A percentile compares a stretch with the other conserved stretches of the same genome.
Conservation (phyloP, 2,888 invertebrate species). For the Drosophila tanythrix region DNA sequence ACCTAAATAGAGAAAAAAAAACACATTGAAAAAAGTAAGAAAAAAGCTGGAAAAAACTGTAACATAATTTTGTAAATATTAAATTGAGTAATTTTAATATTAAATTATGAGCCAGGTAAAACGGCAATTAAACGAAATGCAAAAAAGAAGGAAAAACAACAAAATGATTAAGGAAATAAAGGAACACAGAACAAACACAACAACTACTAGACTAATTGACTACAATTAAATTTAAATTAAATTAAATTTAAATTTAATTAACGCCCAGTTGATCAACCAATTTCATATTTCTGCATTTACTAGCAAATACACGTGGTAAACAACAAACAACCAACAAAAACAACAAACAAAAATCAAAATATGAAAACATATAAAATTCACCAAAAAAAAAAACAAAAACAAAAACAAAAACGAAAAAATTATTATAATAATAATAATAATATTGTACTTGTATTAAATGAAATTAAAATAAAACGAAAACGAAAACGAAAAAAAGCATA, state of each 20-base stretch:
- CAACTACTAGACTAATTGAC: conserved; percentile 75
- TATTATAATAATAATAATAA: conserved; percentile 41
- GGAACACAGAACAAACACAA: conserved; percentile 19
- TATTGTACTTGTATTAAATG: conserved; percentile 69
- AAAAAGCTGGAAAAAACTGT: conserved; percentile 45
- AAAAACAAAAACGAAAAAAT: conserved; percentile 18
- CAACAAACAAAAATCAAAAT: conserved; percentile 25
- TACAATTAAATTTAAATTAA: conserved; percentile 55
- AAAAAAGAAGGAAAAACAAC: not conserved
- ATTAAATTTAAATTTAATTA: conserved; percentile 63
- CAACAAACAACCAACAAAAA: conserved; percentile 23
- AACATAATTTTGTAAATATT: conserved; percentile 78
- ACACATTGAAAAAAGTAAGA: not conserved
- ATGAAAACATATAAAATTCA: conserved; percentile 6
- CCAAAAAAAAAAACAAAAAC: not conserved
- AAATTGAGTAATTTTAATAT: conserved; percentile 68
- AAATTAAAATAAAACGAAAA: conserved; percentile 38
- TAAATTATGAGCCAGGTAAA: conserved; percentile 45
- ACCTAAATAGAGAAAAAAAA: conserved; percentile 2
- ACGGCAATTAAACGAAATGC: conserved; percentile 11
- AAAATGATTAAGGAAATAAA: conserved; percentile 26
- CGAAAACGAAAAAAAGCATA: not conserved
- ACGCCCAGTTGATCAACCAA: conserved; percentile 50
- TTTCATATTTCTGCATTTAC: conserved; percentile 82
- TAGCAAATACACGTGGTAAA: conserved; percentile 68